Base-by-base conservation (phyloP, 1,140 invertebrate species). In the Microvelia longipes region DNA sequence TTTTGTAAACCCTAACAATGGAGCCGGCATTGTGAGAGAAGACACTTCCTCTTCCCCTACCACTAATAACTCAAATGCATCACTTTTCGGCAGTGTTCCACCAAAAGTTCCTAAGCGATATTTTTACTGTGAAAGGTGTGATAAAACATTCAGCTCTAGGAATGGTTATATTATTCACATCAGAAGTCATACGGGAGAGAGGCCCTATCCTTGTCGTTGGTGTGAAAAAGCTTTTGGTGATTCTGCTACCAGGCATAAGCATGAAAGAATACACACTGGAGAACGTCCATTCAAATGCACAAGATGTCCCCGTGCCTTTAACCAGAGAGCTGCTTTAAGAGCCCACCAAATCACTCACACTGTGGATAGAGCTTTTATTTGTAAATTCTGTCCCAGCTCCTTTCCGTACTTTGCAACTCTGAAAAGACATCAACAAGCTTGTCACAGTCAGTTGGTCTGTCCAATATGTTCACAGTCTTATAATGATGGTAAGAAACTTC, bases 161-260 rank as follows among this genome's bases (percentile, higher is more conserved):
- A 92, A 91, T 83, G 83, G 92, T 0, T 83, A 83, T 69, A 82
- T 87, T 68, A 89, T 89, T 69, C 86, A 87, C 73, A 78, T 86
- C 60, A 78, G 88, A 67, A 87, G 86, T 69, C 89, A 90, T 72
- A 89, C 88, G 1, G 87, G 87, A 71, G 88, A 90, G 70, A 90
- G 90, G 75, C 90, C 90, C 1, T 90, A 89, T 76, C 80, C 82
- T 35, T 92, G 90, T 75, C 80, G 84, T 25, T 79, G 82, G 71
- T 92, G 90, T 76, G 79, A 88, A 74, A 93, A 93, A 76, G 85
- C 90, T 64, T 93, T 92, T 71, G 77, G 82, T 14, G 83, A 84
- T 71, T 83, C 83, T 2, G 83, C 83, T 2, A 84, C 83, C 28
- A 76, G 75, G 19, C 71, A 73, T 27, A 75, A 76, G 68, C 85